These are phyloP conservation scores for Danio kyathit DNA, from an alignment of 2,797 vertebrate genomes.

Conservation along the genomic window DNA sequence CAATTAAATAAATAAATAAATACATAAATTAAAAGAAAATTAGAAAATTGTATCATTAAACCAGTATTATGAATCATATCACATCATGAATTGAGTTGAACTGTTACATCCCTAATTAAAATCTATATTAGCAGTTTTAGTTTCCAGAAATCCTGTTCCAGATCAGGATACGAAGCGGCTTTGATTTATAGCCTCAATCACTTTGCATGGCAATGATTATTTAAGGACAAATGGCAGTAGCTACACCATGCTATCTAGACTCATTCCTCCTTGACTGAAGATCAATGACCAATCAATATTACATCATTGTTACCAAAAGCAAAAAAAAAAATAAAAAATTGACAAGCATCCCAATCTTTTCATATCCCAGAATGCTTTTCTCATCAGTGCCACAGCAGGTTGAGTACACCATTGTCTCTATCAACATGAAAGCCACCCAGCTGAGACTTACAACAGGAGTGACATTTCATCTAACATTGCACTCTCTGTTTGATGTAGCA, in stretches of 20 bases:
- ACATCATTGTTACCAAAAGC: slow-evolving; percentile 17
- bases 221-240: slow-evolving; percentile 29
- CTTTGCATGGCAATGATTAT: slow-evolving; percentile 16
- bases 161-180: neutral
- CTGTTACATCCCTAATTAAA: no score
- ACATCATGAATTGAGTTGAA: no score
- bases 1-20: no score
- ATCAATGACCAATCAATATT: slow-evolving; percentile 48
- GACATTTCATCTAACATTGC: slow-evolving; percentile 44
- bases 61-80: no score
- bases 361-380: slow-evolving; percentile 59
- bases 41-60: no score
- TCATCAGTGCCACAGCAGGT: slow-evolving; percentile 48
- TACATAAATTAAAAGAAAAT: no score
- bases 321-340: neutral
- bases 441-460: slow-evolving; percentile 30
- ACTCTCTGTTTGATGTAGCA: slow-evolving; percentile 19
- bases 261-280: slow-evolving; percentile 32
- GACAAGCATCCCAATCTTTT: slow-evolving; percentile 49
- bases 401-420: slow-evolving; percentile 45
- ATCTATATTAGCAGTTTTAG: no score
- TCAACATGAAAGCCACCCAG: slow-evolving; percentile 44
- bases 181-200: slow-evolving; percentile 31
- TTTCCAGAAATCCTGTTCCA: no score
- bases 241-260: slow-evolving; percentile 36